phyloP scores from a whole-genome alignment of 1,140 invertebrate species.

The Habropoda laboriosa region DNA sequence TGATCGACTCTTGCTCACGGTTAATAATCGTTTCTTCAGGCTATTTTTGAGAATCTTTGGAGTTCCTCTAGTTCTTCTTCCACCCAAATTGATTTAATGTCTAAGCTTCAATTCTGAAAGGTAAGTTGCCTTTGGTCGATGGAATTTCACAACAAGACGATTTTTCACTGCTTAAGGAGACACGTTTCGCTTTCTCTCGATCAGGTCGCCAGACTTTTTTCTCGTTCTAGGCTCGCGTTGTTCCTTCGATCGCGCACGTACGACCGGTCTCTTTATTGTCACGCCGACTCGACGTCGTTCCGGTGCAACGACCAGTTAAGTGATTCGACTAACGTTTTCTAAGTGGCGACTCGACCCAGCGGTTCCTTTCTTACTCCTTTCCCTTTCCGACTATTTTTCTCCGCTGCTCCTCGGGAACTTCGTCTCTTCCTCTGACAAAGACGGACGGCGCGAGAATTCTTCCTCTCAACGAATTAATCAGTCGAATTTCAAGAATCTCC shows the following conservation, averaged over 20 bases:
- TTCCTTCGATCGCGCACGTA: slow-evolving; percentile 63
- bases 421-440: slow-evolving; percentile 17
- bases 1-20: too few relatives aligned
- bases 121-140: not conserved
- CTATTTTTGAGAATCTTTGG: too few relatives aligned
- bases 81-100: too few relatives aligned
- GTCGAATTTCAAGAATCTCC: not conserved
- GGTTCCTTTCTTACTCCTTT: slow-evolving; percentile 30
- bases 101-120: not conserved
- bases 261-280: slow-evolving; percentile 65
- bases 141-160: not conserved
- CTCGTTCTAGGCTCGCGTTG: not conserved
- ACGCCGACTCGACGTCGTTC: slow-evolving; percentile 34
- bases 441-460: not conserved
- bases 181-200: slow-evolving; percentile 47
- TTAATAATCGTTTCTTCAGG: too few relatives aligned
- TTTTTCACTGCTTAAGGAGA: slow-evolving; percentile 8
- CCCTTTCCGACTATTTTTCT: slow-evolving; percentile 15
- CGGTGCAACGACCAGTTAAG: slow-evolving; percentile 65
- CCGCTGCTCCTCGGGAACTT: slow-evolving; percentile 14
- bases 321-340: slow-evolving; percentile 58
- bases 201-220: not conserved
- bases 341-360: slow-evolving; percentile 44
- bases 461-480: slow-evolving; percentile 11
- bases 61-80: too few relatives aligned